phyloP scores from a whole-genome alignment of 2,888 invertebrate species.

The Acanthoscelides obtectus region DNA sequence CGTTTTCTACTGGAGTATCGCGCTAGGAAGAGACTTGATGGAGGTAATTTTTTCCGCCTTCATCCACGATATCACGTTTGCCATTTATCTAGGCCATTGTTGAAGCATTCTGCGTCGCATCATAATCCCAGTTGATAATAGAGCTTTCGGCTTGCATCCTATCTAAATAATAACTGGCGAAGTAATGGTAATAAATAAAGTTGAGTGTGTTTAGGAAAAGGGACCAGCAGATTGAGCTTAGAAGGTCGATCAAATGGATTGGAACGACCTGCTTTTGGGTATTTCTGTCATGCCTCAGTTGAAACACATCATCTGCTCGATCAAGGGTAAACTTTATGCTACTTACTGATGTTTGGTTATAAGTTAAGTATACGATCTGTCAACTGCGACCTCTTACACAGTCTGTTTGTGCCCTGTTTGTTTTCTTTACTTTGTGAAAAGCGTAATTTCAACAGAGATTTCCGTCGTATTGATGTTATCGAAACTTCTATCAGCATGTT shows the following conservation, averaged over 20 bases:
- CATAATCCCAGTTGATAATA: neutral
- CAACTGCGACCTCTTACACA: too few relatives aligned
- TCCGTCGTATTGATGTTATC: too few relatives aligned
- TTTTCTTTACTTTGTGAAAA: too few relatives aligned
- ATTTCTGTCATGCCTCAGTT: neutral
- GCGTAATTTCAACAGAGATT: too few relatives aligned
- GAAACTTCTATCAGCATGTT: too few relatives aligned
- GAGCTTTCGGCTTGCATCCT: neutral
- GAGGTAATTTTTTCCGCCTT: neutral
- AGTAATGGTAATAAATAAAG: neutral
- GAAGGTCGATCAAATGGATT: neutral
- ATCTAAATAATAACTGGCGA: neutral
- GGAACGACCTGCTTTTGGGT: neutral
- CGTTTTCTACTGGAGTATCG: neutral
- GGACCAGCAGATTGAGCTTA: neutral
- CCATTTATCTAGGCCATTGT: neutral
- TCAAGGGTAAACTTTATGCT: too few relatives aligned
- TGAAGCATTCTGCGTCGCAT: neutral
- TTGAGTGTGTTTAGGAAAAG: neutral
- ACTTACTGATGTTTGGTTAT: neutral
- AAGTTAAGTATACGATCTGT: neutral
- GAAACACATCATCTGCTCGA: neutral
- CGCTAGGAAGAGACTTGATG: neutral
- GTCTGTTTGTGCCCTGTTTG: too few relatives aligned
- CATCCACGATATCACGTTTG: neutral